Conservation (phyloP, 2,113 vertebrate genomes). For the Charadrius vociferus region DNA sequence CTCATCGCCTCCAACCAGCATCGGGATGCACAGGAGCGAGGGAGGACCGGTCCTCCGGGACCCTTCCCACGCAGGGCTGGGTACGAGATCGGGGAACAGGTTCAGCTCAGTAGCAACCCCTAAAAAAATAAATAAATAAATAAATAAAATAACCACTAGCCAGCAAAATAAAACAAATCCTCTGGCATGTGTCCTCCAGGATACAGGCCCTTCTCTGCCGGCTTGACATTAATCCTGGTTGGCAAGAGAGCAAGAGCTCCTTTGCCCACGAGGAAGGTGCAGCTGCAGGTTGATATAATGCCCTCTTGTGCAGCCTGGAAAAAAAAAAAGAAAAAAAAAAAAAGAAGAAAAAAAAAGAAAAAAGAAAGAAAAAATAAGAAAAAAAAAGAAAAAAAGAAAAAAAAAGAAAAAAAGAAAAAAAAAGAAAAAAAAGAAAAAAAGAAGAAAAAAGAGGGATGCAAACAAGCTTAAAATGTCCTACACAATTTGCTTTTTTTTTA, state of each 20-base stretch:
- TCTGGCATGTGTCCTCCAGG: not conserved
- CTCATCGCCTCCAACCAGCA: not conserved
- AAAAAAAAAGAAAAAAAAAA: not conserved
- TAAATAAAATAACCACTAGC: not conserved
- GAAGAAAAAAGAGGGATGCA: not conserved
- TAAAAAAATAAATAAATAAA: not conserved
- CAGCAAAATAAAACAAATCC: not conserved
- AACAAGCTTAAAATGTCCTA: not conserved
- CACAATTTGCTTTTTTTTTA: not conserved
- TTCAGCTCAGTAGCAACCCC: not conserved
- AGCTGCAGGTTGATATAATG: slow-evolving; percentile 21
- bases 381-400: not conserved
- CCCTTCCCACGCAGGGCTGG: not conserved
- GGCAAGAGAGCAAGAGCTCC: not conserved
- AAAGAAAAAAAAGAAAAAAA: not conserved
- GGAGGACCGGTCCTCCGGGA: not conserved
- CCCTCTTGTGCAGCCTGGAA: not conserved
- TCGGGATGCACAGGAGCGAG: not conserved
- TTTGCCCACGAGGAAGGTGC: slow-evolving; percentile 6
- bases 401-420: not conserved
- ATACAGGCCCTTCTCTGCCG: not conserved
- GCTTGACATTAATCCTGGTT: slow-evolving; percentile 20
- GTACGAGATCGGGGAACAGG: accelerated
- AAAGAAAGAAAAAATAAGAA: no score
- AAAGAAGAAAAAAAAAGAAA: no score